These are phyloP conservation scores for Tapirus terrestris DNA, from an alignment of 2,113 vertebrate species.

Conservation along the genomic window DNA sequence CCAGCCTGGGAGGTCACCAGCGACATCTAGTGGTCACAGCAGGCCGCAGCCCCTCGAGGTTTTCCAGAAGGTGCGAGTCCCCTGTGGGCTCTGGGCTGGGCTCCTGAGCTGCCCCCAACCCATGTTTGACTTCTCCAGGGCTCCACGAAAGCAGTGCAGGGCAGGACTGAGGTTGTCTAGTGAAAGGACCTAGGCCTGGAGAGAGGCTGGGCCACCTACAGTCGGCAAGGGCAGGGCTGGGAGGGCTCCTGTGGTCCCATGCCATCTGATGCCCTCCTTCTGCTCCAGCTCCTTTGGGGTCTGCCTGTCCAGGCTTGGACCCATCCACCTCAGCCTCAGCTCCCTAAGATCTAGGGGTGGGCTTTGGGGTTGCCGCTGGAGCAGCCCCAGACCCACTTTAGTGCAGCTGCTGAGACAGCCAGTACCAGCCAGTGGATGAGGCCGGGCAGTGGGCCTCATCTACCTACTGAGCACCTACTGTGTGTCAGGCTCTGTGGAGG, in stretches of 20 bases:
- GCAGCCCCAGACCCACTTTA: background rate
- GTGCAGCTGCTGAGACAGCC: background rate
- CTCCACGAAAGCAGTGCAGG: background rate
- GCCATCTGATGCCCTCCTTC: background rate
- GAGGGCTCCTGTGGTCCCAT: fast-evolving
- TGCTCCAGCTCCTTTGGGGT: background rate
- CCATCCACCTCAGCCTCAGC: background rate
- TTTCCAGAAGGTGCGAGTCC: background rate
- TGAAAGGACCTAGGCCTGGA: background rate
- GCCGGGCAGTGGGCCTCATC: background rate
- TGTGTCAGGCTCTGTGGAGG: background rate
- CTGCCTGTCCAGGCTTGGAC: background rate
- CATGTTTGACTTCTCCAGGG: background rate
- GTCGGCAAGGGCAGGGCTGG: background rate
- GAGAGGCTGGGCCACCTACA: background rate
- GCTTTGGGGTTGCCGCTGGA: background rate
- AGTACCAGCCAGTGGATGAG: background rate
- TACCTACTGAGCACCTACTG: background rate
- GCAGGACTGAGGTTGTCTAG: background rate
- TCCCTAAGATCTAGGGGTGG: background rate
- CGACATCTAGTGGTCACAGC: conserved; percentile 83
- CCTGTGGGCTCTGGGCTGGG: fast-evolving
- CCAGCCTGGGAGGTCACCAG: conserved; percentile 61
- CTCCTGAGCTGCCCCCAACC: background rate
- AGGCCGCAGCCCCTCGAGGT: background rate